These are phyloP conservation scores for Alces alces DNA, from an alignment of 2,113 vertebrate genomes.

Conservation along the genomic window DNA sequence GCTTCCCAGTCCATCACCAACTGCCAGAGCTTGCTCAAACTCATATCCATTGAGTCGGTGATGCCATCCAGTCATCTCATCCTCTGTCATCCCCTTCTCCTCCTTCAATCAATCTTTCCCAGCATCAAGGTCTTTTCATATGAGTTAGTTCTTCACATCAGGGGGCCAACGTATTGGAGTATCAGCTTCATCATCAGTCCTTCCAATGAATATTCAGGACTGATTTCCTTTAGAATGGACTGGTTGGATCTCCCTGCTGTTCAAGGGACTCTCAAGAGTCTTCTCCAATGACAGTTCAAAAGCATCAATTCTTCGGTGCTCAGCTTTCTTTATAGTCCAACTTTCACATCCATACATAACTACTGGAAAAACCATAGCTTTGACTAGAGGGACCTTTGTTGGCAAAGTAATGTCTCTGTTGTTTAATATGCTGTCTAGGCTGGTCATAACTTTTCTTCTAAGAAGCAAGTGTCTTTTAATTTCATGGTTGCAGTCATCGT, in stretches of 20 bases:
- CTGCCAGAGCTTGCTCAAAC: not conserved
- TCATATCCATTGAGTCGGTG: not conserved
- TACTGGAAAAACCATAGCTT: not conserved
- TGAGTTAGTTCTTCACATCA: not conserved
- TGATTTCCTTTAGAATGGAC: not conserved
- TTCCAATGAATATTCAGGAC: not conserved
- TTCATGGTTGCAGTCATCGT: not conserved
- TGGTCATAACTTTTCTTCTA: not conserved
- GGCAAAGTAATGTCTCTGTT: not conserved
- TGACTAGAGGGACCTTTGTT: not conserved
- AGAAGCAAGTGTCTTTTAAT: not conserved
- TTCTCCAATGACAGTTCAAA: not conserved
- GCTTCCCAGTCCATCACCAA: not conserved
- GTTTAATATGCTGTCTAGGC: not conserved
- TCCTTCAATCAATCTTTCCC: not conserved
- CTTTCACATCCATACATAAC: not conserved
- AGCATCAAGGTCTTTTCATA: not conserved
- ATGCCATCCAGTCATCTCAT: not conserved
- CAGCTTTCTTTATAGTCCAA: not conserved
- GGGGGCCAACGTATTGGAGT: fast-evolving
- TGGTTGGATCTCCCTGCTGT: not conserved
- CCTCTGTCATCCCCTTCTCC: not conserved
- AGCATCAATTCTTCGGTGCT: not conserved
- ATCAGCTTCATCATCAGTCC: not conserved
- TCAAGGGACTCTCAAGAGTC: not conserved